These are phyloP conservation scores for Nymphalis io DNA, from an alignment of 1,140 invertebrate species.

Conservation along the genomic window DNA sequence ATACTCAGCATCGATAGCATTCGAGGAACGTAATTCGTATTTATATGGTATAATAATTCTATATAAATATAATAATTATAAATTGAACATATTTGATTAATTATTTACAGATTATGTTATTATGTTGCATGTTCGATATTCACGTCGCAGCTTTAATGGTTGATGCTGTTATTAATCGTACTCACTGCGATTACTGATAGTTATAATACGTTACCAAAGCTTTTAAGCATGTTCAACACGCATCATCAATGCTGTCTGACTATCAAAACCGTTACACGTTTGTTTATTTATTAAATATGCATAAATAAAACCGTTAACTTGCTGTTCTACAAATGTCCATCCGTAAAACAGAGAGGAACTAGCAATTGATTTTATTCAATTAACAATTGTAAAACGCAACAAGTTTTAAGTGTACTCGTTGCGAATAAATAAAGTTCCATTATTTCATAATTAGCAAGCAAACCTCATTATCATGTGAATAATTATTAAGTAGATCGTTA, in stretches of 20 bases:
- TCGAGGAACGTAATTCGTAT: too few species aligned
- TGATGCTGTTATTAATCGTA: too few species aligned
- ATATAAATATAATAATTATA: too few species aligned
- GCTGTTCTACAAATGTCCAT: background rate
- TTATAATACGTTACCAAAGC: background rate
- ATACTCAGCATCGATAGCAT: too few species aligned
- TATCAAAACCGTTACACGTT: conserved; percentile 6
- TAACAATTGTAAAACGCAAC: conserved; percentile 2
- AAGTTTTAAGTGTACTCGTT: background rate
- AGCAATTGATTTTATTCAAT: conserved; percentile 4
- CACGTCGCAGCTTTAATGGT: too few species aligned
- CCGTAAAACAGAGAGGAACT: background rate
- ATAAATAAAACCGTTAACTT: background rate
- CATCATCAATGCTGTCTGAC: background rate
- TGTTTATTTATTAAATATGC: conserved; percentile 3
- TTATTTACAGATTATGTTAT: too few species aligned
- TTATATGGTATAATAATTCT: too few species aligned
- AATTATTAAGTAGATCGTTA: background rate
- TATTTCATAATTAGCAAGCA: conserved; percentile 1
- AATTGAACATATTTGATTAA: too few species aligned
- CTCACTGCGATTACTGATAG: too few species aligned
- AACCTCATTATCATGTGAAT: background rate
- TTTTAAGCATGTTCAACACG: background rate
- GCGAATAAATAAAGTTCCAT: background rate
- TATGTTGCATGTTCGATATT: too few species aligned